Evolutionary conservation across 2,113 vertebrate species (phyloP).

Genomic region (Smithornis capensis): DNA sequence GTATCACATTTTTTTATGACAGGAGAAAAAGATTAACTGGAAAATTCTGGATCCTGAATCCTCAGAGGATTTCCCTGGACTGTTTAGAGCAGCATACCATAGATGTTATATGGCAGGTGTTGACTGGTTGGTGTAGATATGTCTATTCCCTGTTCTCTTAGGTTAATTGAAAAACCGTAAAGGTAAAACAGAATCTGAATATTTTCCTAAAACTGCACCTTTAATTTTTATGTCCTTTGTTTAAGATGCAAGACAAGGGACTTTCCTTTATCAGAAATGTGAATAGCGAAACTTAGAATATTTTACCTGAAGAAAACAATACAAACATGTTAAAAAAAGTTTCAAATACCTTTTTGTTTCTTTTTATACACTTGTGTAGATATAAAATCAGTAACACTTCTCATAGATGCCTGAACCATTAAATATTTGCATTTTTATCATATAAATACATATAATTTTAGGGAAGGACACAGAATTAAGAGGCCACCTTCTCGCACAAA

Average conservation of each 20-base stretch:
- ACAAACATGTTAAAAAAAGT: background rate
- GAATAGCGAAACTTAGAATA: background rate
- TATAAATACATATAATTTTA: background rate
- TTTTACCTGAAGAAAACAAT: background rate
- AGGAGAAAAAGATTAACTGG: background rate
- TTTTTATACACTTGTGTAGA: background rate
- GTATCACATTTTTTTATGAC: background rate
- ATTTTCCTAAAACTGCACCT: background rate
- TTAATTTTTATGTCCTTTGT: background rate
- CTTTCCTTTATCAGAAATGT: background rate
- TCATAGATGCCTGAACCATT: background rate
- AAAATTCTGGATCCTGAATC: background rate
- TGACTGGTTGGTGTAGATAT: background rate
- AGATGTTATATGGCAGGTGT: background rate
- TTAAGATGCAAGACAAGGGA: background rate
- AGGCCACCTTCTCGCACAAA: background rate
- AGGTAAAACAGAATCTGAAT: background rate
- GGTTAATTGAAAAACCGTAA: background rate
- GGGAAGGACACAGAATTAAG: background rate
- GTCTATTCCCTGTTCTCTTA: background rate
- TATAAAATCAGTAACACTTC: background rate
- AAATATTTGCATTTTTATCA: background rate
- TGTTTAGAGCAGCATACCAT: background rate
- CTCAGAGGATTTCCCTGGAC: background rate
- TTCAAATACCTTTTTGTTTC: background rate